A percentile compares a stretch with the other conserved stretches of the same genome.
phyloP scores from a whole-genome alignment of 2,797 vertebrate species.

The Sebastes wilsoni region DNA sequence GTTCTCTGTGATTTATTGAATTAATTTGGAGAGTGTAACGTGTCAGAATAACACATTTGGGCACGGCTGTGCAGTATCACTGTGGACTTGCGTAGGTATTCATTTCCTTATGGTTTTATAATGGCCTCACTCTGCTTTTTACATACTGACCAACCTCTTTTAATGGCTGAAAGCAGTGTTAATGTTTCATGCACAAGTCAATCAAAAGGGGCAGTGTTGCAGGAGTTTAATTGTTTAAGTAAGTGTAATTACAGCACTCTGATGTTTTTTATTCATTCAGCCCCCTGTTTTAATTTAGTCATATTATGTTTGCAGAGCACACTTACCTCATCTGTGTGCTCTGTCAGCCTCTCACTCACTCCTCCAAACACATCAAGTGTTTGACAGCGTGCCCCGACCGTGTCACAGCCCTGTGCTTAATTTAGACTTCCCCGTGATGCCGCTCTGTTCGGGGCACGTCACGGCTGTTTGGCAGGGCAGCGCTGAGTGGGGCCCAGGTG shows the following conservation, averaged over 20 bases:
- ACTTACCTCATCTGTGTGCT: neutral
- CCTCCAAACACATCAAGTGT: conserved; percentile 10
- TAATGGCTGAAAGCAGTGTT: neutral
- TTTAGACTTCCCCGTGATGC: conserved; percentile 60
- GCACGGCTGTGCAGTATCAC: neutral
- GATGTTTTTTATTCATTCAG: conserved; percentile 16
- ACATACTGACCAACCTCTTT: neutral
- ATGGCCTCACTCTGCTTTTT: conserved; percentile 1
- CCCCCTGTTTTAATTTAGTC: conserved; percentile 18
- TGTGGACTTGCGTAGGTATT: neutral
- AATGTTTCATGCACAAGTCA: conserved; percentile 22
- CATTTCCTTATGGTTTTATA: conserved; percentile 19
- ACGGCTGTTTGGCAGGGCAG: conserved; percentile 40
- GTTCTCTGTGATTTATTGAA: conserved; percentile 62
- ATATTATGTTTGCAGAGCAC: conserved; percentile 2
- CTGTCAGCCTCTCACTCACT: conserved; percentile 6
- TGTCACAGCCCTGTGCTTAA: conserved; percentile 32
- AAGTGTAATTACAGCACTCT: conserved; percentile 30
- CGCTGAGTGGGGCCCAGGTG: conserved; percentile 53
- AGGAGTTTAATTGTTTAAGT: conserved; percentile 35
- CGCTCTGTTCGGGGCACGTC: conserved; percentile 19
- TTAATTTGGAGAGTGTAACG: conserved; percentile 26
- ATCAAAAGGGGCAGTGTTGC: neutral
- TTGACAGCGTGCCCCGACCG: neutral
- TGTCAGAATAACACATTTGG: conserved; percentile 24